These are phyloP conservation scores for Tiliqua scincoides DNA, from an alignment of 2,113 vertebrate species.

Conservation along the genomic window DNA sequence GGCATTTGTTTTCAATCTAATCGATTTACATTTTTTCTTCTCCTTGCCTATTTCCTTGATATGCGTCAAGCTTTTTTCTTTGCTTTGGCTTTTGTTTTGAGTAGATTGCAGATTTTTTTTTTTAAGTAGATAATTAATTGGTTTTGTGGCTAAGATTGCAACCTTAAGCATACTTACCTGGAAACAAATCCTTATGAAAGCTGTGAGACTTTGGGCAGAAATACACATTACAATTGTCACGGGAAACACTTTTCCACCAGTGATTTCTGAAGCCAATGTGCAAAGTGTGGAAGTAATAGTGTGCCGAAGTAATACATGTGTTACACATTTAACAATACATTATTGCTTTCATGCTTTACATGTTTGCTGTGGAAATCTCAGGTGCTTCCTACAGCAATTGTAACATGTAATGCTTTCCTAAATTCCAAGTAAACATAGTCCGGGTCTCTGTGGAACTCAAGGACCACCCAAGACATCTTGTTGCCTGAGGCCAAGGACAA, in stretches of 20 bases:
- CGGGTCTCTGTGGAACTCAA: too few relatives aligned
- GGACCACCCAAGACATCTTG: too few relatives aligned
- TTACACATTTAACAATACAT: neutral
- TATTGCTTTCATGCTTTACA: neutral
- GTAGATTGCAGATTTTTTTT: slow-evolving; percentile 36
- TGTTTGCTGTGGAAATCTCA: neutral
- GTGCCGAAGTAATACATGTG: neutral
- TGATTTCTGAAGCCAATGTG: neutral
- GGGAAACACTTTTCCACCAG: neutral
- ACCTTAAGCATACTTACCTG: neutral
- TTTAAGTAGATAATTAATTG: neutral
- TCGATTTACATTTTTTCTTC: slow-evolving; percentile 61
- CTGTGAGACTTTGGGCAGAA: neutral
- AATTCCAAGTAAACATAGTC: neutral
- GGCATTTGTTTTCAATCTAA: slow-evolving; percentile 18
- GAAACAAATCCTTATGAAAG: neutral
- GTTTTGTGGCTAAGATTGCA: slow-evolving; percentile 36
- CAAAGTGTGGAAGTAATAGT: neutral
- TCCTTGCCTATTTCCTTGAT: slow-evolving; percentile 31
- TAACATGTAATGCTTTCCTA: neutral
- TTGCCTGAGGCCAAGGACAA: too few relatives aligned
- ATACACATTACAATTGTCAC: neutral
- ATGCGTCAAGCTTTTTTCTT: slow-evolving; percentile 30
- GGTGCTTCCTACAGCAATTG: neutral
- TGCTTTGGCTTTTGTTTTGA: slow-evolving; percentile 10